Percentiles rank a stretch among this genome's conserved stretches.
These are phyloP conservation scores for Leptocoma aspasia DNA, from an alignment of 2,113 vertebrate genomes.

Conservation along the genomic window DNA sequence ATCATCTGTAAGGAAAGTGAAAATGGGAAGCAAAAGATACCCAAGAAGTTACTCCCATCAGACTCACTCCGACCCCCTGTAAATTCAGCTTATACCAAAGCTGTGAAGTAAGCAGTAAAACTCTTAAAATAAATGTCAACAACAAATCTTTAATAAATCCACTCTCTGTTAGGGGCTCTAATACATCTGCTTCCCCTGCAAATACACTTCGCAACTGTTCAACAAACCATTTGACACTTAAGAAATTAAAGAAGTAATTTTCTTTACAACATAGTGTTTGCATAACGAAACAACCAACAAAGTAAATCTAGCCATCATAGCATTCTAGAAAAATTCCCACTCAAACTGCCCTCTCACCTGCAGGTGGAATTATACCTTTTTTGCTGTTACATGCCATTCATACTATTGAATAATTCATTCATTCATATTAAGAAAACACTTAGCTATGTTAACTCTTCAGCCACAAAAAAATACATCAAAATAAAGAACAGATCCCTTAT, in stretches of 20 bases:
- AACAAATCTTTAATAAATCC: background rate
- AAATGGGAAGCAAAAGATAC: background rate
- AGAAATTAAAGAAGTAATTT: background rate
- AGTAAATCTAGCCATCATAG: background rate
- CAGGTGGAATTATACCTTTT: background rate
- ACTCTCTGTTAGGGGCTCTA: background rate
- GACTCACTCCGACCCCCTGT: background rate
- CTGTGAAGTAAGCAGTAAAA: background rate
- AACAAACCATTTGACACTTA: background rate
- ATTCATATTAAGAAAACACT: background rate
- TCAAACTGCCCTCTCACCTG: background rate
- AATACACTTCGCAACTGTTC: background rate
- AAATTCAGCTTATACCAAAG: fast-evolving
- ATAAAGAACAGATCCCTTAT: background rate
- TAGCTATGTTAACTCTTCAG: background rate
- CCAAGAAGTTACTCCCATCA: background rate
- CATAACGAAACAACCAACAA: background rate
- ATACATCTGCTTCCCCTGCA: background rate
- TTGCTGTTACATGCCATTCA: background rate
- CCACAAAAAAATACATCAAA: background rate
- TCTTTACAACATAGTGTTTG: background rate
- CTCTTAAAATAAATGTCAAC: background rate
- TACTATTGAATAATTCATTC: background rate
- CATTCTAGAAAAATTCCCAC: background rate
- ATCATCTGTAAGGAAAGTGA: background rate